Base-by-base conservation (phyloP, 1,140 invertebrate species). In the Brachionus rubens region DNA sequence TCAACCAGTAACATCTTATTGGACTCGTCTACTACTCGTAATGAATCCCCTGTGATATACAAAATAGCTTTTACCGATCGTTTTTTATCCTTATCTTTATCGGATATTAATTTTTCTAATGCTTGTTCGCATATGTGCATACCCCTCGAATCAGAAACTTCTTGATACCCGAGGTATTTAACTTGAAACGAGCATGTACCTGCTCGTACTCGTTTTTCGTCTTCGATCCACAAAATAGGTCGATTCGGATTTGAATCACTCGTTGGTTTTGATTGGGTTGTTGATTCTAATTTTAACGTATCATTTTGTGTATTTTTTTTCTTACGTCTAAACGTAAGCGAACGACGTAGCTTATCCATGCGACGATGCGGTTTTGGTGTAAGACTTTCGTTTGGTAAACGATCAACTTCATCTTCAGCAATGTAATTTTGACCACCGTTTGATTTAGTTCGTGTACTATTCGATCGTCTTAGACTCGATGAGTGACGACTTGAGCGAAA, bases 91-190 rank as follows among this genome's bases (percentile, higher is more conserved):
- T 80, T 77, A 12, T 76, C 83, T 40, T 80, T 77, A 12, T 59
- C 54, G 30, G 33, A 0, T 80, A 85, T 82, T 1, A 87, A 80
- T 28, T 81, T 91, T 88, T 96, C 98, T 41, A 99, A 88, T 21
- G 96, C 96, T 85, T 97, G 94, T 85, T 99, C 97, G 87, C 97
- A 99, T 41, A 99, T 93, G 86, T 96, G 92, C 94, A 99, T 98
- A 19, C 97, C 96, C 81, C 96, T 88, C 0, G 95, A 98, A 85
- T 99, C 96, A 85, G 94, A 98, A 2, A 99, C 97, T 87, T 99
- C 96, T 0, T 98, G 93, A 86, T 94, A 96, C 78, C 97, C 97
- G 80, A 99, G 86, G 88, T 99, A 99, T 90, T 98, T 96, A 77
- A 99, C 96, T 80, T 92, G 90, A 86, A 99, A 99, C 81, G 90